Conservation (phyloP, 2,113 vertebrate genomes). For the Corydoras sp. region DNA sequence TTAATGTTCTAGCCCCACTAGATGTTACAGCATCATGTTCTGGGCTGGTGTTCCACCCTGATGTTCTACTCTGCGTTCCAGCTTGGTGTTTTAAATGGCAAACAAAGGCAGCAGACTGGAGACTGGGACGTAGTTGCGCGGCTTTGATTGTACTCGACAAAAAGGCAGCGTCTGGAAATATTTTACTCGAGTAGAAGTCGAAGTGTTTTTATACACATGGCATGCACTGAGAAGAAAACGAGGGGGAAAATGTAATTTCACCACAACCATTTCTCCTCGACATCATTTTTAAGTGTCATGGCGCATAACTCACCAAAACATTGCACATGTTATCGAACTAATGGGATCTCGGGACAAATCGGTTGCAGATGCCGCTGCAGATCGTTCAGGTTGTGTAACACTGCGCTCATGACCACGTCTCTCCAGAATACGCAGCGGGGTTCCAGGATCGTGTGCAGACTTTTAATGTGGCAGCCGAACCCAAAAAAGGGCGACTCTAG, state of each 20-base stretch:
- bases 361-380: constrained; percentile 53
- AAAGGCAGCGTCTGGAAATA: constrained; percentile 6
- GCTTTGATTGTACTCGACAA: constrained; percentile 9
- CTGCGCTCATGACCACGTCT: not conserved
- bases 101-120: not conserved
- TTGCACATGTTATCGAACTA: constrained; percentile 49
- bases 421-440: too few relatives aligned
- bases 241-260: constrained; percentile 19
- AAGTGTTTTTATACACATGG: constrained; percentile 40
- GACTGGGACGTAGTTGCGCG: not conserved
- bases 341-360: constrained; percentile 48
- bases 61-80: too few relatives aligned
- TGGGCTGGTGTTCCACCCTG: too few relatives aligned
- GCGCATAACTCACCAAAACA: constrained; percentile 48
- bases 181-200: not conserved
- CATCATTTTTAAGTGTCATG: constrained; percentile 40
- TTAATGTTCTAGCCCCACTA: too few relatives aligned
- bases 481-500: not conserved
- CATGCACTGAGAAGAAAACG: constrained; percentile 46
- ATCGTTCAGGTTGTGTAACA: constrained; percentile 31
- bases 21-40: too few relatives aligned
- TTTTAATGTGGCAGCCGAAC: not conserved
- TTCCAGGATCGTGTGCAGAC: constrained; percentile 22
- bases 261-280: constrained; percentile 27
- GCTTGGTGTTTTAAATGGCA: too few relatives aligned